A percentile compares a stretch with the other conserved stretches of the same genome.
These are phyloP conservation scores for Leptura quadrifasciata DNA, from an alignment of 2,888 invertebrate species.

Conservation along the genomic window DNA sequence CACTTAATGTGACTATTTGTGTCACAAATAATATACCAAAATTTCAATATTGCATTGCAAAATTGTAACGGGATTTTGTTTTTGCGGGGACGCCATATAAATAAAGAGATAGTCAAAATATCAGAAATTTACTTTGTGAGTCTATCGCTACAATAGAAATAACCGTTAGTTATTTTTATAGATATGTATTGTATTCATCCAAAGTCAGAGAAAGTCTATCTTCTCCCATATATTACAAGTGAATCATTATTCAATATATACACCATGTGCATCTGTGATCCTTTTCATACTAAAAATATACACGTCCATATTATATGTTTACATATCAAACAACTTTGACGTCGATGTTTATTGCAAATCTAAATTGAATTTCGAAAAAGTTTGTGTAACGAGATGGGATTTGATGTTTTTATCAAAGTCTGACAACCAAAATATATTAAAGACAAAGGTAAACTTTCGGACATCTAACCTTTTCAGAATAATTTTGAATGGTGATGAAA, in stretches of 20 bases:
- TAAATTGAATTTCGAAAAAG: constrained; percentile 48
- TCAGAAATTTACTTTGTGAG: background rate
- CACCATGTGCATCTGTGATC: background rate
- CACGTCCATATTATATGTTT: constrained; percentile 34
- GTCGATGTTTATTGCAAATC: constrained; percentile 45
- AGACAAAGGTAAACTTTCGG: constrained; percentile 25
- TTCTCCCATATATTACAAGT: background rate
- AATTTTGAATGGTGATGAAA: constrained; percentile 12
- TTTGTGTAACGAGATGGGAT: constrained; percentile 33
- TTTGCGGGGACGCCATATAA: too few relatives aligned
- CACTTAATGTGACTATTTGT: too few relatives aligned
- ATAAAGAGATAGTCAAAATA: background rate
- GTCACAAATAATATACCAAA: too few relatives aligned
- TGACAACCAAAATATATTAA: constrained; percentile 11
- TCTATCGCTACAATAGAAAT: background rate
- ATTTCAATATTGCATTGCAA: too few relatives aligned
- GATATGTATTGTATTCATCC: background rate
- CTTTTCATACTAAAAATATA: constrained; percentile 11
- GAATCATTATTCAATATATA: background rate
- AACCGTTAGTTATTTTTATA: constrained; percentile 1
- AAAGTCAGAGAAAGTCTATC: background rate
- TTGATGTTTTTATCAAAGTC: constrained; percentile 17
- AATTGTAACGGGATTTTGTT: too few relatives aligned
- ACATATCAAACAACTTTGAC: constrained; percentile 48
- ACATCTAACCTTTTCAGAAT: constrained; percentile 17